A percentile compares a stretch with the other conserved stretches of the same genome.
Conservation (phyloP, 2,888 invertebrate species). For the Melipona bicolor region DNA sequence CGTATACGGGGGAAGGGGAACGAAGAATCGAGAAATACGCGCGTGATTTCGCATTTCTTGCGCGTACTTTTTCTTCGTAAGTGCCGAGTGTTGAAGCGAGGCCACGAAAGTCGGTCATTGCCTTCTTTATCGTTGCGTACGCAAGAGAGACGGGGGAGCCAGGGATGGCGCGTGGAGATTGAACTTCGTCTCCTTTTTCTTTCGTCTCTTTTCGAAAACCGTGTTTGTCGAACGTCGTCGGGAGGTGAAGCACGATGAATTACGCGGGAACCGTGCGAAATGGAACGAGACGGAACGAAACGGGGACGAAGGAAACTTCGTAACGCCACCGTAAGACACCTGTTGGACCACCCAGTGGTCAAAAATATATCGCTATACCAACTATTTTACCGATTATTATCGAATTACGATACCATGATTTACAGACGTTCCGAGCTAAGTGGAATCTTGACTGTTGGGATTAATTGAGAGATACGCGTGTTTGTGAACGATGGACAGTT, state of each 20-base stretch:
- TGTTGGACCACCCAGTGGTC: neutral
- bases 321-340: neutral
- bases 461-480: too few species aligned
- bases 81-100: constrained; percentile 40
- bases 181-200: constrained; percentile 5
- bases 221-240: neutral
- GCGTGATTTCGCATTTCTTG: constrained; percentile 28
- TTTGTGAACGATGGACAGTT: too few species aligned
- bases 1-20: neutral
- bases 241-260: neutral
- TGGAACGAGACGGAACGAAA: neutral
- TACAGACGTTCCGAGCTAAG: neutral
- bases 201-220: constrained; percentile 18
- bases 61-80: constrained; percentile 44
- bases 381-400: neutral
- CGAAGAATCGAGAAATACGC: constrained; percentile 25
- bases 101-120: constrained; percentile 58
- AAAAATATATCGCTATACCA: neutral
- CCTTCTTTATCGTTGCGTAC: constrained; percentile 44
- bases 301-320: neutral
- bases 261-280: neutral
- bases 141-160: constrained; percentile 27
- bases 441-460: too few species aligned
- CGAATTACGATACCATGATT: neutral
- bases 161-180: constrained; percentile 25